Evolutionary conservation across 2,888 invertebrate species (phyloP), one percentile per base, ranked within the genome.

Genomic region (Clunio marinus): DNA sequence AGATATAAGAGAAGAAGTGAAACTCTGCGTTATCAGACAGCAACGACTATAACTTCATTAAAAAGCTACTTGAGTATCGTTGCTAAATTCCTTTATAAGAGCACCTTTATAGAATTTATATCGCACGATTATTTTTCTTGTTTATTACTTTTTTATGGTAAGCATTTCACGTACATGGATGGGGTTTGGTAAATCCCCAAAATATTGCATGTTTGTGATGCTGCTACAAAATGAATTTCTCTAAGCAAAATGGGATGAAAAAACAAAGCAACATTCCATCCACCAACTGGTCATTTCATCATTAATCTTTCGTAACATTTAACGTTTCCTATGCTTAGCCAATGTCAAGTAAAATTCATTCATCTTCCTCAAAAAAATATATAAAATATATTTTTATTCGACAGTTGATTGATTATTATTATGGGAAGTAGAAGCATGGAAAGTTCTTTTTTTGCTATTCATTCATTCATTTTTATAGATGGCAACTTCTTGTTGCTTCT

Each of bases 341-440:
- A 35, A 25, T 63, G 63, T 63, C 63, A 63, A 63, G 46, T 17
- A 7, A 25, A 20, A 27, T 22, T 1, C 25, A 63, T 63, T 41
- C 41, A 46, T 63, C 63, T 63, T 63, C n/a, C 13, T 63, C 63
- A 62, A n/a, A 22, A 62, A 24, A 20, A 10, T 25, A 25, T 37
- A 63, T 27, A 25, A 25, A n/a, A n/a, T n/a, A n/a, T n/a, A 41
- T 45, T 13, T 60, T 63, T 41, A 15, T 63, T n/a, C 20, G 37
- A 63, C 63, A 63, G 13, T 41, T 63, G 63, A 63, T 63, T 63
- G 63, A 63, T 63, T 60, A 60, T 60, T 35, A 60, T 32, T 20
- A n/a, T 37, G 17, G 27, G 2, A 3, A 4, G 22, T n/a, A 22
- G 5, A 13, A 51, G 51, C 51, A 13, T n/a, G n/a, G n/a, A n/a